These are phyloP conservation scores for Clupea harengus DNA, from an alignment of 2,113 vertebrate genomes.

Conservation along the genomic window DNA sequence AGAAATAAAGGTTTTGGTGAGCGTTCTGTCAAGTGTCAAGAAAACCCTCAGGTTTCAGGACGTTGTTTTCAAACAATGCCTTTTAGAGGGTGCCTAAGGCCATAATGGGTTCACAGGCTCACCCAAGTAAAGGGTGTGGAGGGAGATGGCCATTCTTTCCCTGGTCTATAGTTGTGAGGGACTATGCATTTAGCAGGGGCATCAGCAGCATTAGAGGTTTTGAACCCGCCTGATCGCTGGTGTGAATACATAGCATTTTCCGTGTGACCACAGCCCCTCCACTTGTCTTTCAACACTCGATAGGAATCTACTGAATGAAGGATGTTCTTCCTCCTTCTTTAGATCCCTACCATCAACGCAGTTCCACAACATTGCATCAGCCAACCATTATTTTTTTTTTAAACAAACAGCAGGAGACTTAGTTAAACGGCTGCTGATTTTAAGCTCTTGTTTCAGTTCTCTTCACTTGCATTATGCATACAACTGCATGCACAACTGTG, in stretches of 20 bases:
- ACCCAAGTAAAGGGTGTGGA: not conserved
- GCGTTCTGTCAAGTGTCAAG: no score
- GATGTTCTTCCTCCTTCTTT: no score
- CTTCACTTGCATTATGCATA: not conserved
- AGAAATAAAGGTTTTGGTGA: no score
- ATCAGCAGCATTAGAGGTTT: not conserved
- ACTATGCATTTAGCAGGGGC: not conserved
- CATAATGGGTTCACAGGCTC: no score
- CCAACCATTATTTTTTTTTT: not conserved
- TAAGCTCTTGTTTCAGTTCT: not conserved
- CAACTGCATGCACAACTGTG: not conserved
- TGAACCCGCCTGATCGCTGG: not conserved
- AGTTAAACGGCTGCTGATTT: not conserved
- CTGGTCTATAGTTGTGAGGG: not conserved
- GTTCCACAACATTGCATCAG: not conserved
- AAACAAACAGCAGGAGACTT: slow-evolving; percentile 4
- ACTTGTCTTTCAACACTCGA: not conserved
- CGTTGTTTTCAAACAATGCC: no score
- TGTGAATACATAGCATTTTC: slow-evolving; percentile 11
- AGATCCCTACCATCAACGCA: not conserved
- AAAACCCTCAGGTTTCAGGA: no score
- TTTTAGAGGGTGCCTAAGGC: no score
- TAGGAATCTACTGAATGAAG: not conserved
- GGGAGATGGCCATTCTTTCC: not conserved
- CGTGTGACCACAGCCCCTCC: not conserved